Base-by-base conservation (phyloP, 2,888 invertebrate species). In the Enchytraeus crypticus region DNA sequence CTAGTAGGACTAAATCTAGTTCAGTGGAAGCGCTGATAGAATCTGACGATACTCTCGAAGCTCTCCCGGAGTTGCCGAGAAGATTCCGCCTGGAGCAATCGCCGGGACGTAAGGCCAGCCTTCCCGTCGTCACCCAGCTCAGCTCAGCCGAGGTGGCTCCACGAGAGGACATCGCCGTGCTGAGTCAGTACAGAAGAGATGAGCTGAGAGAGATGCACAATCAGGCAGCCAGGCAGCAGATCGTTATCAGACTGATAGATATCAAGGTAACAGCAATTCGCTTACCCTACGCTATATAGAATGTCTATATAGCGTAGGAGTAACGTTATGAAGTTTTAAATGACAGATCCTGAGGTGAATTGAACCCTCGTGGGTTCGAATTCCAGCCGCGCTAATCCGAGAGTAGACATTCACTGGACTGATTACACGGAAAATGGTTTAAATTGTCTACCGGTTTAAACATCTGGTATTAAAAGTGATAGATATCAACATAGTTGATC, bases 141-240 rank as follows among this genome's bases (percentile, higher is more conserved):
- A 92, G 66, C 89, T 91, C 71, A 85, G 95, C 45, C 86, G 95
- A 97, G 82, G 93, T 92, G 18, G 90, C 96, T 88, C 88, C 92
- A 58, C 85, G 96, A 62, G 93, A 95, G 81, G 95, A 97, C 82
- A 93, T 92, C 56, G 92, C 92, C 67, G 87, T 88, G 67, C 84
- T 98, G 75, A 92, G 93, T 73, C 91, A 92, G 67, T 90, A 91
- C 71, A 85, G 95, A 33, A 86, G 98, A 71, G 95, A 96, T 81
- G 95, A 96, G 80, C 85, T 96, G 71, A 86, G 95, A 75, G 85
- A 90, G 71, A 85, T 96, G 71, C 87, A 95, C 77, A 85, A 92
- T 71, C 67, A 75, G 46, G 74, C 74, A 32, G 77, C 76, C 61
- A 63, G 75, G 33, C 75, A 75, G 33, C 77, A 78, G 66, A 71